Evolutionary conservation across 2,113 vertebrate species (phyloP), one percentile per base, ranked within the genome.

Genomic region (Arvicanthis niloticus): DNA sequence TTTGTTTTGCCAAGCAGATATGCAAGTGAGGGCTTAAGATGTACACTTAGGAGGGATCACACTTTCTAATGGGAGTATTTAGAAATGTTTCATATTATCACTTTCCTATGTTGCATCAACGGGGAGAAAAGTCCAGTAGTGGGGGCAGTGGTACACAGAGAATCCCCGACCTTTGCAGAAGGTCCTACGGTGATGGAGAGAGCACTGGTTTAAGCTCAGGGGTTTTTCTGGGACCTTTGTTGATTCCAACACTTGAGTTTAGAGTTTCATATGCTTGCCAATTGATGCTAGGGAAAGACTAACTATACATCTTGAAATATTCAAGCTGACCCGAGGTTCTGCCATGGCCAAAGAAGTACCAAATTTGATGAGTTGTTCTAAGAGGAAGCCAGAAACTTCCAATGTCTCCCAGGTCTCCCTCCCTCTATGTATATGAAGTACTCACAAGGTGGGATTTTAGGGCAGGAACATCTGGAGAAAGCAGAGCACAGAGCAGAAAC

Each of bases 21-120:
- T 53, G 51, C 78, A 96, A 91, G 93, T 91, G 95, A 26, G 72
- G 5, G 96, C 96, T 98, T 95, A 86, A 92, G 96, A 96, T 97
- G 97, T 95, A 97, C 95, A 97, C 67, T 76, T 73, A 7, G 15
- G 9, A 88, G 60, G 70, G 37, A 87, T 62, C 90, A 89, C 96
- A 88, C 96, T 98, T 93, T 76, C 88, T 77, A 77, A 10, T 0
- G 67, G 77, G 95, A 77, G 85, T 87, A 0, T 0, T 17, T 68
- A 91, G 97, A 94, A 68, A 0, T 15, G n/a, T 85, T 87, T 9
- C n/a, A 40, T 45, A 16, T n/a, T 40, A 0, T 45, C 4, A 16
- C 60, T 31, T 76, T 26, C 56, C 53, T 24, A 7, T 2, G 0
- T 68, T 78, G 12, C 42, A 34, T 48, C 0, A 0, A 13, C 51